These are phyloP conservation scores for Leptoteleia sp. DNA, from an alignment of 1,140 invertebrate species.

Conservation along the genomic window DNA sequence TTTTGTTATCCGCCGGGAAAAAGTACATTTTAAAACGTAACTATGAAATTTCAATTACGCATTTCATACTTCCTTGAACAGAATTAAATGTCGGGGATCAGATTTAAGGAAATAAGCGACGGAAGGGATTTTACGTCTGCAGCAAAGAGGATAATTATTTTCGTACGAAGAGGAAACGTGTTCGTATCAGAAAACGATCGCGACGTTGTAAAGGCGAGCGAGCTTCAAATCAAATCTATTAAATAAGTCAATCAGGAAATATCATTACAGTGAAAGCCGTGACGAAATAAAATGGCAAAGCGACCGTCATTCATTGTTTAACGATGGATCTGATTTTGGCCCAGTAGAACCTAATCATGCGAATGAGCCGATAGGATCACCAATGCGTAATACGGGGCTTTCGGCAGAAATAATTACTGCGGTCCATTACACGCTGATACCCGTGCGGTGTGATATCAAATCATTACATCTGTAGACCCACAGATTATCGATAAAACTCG, in stretches of 20 bases:
- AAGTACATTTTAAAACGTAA: background rate
- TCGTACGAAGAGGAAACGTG: too few species aligned
- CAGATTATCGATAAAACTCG: slow-evolving; percentile 28
- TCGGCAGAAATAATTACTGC: slow-evolving; percentile 67
- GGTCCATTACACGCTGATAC: slow-evolving; percentile 58
- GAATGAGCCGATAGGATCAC: slow-evolving; percentile 67
- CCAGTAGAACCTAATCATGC: slow-evolving; percentile 67
- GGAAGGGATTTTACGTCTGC: too few species aligned
- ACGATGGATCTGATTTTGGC: slow-evolving; percentile 50
- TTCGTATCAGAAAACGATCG: too few species aligned
- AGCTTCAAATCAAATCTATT: too few species aligned
- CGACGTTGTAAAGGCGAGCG: too few species aligned
- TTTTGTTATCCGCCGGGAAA: slow-evolving; percentile 13
- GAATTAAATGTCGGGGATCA: background rate
- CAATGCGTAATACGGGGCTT: slow-evolving; percentile 67
- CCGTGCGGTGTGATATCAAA: slow-evolving; percentile 44
- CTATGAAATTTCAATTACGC: slow-evolving; percentile 6
- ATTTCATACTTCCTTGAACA: background rate
- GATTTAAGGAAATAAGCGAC: too few species aligned
- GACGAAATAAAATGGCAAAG: slow-evolving; percentile 32
- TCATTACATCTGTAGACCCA: slow-evolving; percentile 40
- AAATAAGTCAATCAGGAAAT: background rate
- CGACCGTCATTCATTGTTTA: slow-evolving; percentile 43
- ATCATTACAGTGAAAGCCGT: slow-evolving; percentile 2
- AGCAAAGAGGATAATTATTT: too few species aligned